Base-by-base conservation (phyloP, 2,888 invertebrate genomes). In the Melieria picta region DNA sequence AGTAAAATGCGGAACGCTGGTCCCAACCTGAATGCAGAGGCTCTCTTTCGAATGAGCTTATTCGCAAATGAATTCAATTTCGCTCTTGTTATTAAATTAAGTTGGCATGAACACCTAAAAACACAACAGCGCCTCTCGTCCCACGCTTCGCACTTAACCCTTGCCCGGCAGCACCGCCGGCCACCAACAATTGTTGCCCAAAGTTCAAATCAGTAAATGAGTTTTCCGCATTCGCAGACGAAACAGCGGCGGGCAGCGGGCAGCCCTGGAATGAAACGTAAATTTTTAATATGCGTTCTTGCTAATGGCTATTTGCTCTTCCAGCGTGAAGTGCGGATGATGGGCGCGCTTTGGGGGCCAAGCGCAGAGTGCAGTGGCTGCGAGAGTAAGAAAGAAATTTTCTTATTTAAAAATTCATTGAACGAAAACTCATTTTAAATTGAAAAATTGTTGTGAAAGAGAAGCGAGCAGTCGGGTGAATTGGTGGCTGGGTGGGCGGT, bases 221-320 rank as follows among this genome's bases (percentile, higher is more conserved):
- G 43, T 48, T 47, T 13, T 48, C 66, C 10, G 13, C 45, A 30
- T 55, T 45, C 55, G 3, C 30, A 30, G 30, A 30, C 30, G 30
- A 30, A 30, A 30, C 55, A 55, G 52, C 64, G 16, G 43, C 13
- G 10, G 30, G 55, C 4, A 9, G 42, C 7, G n/a, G 7, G 61
- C 16, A 50, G 46, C 52, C 30, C 11, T 52, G 55, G 65, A 61
- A 65, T 60, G 65, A 82, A 84, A 84, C 83, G 83, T 84, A 84
- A 84, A 84, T 84, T 84, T 84, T 84, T 84, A 84, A 84, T 84
- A 84, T 84, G 84, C 84, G 81, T 83, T 84, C 84, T 83, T 81
- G 84, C 84, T 84, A 84, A 84, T 84, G 84, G 84, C 84, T 83
- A 84, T 84, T 84, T 84, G 81, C 75, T 56, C 58, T 63, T 43